Conservation (phyloP, 2,888 invertebrate species). For the Tenthredo scrophulariae region DNA sequence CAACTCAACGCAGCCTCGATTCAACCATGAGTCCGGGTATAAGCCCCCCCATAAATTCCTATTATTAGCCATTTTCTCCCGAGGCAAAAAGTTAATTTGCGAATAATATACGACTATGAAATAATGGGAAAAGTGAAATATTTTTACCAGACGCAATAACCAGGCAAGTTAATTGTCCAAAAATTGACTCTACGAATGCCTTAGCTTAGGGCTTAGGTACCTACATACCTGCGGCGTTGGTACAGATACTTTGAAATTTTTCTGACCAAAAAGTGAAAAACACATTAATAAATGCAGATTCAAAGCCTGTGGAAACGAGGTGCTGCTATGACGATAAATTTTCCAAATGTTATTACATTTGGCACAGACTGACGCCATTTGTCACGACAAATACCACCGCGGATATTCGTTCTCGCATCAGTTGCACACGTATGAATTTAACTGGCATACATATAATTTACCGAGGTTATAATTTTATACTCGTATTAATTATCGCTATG, state of each 20-base stretch:
- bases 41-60: constrained; percentile 21
- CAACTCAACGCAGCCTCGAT: constrained; percentile 24
- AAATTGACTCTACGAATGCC: background rate
- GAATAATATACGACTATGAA: background rate
- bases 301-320: background rate
- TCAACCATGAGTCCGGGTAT: background rate
- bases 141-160: background rate
- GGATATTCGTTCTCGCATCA: background rate
- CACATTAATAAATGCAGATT: background rate
- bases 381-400: constrained; percentile 37
- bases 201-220: no score
- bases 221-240: no score
- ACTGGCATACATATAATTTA: background rate
- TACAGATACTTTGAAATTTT: background rate
- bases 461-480: background rate
- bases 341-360: constrained; percentile 22
- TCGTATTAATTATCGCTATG: background rate
- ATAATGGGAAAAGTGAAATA: background rate
- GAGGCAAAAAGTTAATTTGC: background rate
- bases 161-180: background rate
- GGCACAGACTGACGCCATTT: constrained; percentile 32
- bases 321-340: constrained; percentile 20
- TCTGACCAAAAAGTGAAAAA: background rate
- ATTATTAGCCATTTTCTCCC: constrained; percentile 5
- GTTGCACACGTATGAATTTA: constrained; percentile 5